Evolutionary conservation across 1,140 invertebrate species (phyloP).

Genomic region (Philotrypesis tridentata): DNA sequence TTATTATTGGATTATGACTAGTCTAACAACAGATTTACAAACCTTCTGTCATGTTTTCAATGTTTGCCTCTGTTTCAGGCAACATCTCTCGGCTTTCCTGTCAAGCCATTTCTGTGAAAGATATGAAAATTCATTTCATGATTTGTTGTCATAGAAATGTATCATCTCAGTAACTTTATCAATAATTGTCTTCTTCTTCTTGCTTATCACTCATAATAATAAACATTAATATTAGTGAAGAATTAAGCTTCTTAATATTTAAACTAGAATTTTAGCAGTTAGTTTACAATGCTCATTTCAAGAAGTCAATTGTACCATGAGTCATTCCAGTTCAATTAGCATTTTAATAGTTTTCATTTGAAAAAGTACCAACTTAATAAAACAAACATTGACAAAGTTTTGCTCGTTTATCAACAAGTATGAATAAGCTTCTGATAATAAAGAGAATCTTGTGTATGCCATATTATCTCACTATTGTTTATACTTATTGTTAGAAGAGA

Average conservation of each 20-base stretch:
- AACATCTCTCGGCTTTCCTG: conserved; percentile 58
- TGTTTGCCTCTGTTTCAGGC: conserved; percentile 63
- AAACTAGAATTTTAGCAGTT: not conserved
- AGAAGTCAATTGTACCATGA: not conserved
- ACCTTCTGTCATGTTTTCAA: conserved; percentile 69
- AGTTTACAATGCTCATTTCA: not conserved
- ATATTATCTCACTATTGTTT: not conserved
- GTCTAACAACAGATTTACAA: conserved; percentile 47
- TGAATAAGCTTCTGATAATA: not conserved
- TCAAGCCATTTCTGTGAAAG: conserved; percentile 54
- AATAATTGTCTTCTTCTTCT: not conserved
- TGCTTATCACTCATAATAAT: not conserved
- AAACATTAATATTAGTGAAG: not conserved
- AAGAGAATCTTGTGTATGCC: not conserved
- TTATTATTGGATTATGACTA: conserved; percentile 40
- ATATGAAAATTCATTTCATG: conserved; percentile 12
- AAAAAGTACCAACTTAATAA: not conserved
- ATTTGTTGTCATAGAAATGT: not conserved
- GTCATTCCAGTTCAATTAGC: not conserved
- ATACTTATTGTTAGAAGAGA: not conserved
- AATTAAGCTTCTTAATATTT: not conserved
- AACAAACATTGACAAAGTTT: not conserved
- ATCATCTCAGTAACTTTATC: not conserved
- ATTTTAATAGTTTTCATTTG: not conserved
- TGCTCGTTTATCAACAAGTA: not conserved